Percentiles rank a stretch among this genome's conserved stretches.
phyloP scores from a whole-genome alignment of 2,888 invertebrate species.

The Hoplodrina ambigua region DNA sequence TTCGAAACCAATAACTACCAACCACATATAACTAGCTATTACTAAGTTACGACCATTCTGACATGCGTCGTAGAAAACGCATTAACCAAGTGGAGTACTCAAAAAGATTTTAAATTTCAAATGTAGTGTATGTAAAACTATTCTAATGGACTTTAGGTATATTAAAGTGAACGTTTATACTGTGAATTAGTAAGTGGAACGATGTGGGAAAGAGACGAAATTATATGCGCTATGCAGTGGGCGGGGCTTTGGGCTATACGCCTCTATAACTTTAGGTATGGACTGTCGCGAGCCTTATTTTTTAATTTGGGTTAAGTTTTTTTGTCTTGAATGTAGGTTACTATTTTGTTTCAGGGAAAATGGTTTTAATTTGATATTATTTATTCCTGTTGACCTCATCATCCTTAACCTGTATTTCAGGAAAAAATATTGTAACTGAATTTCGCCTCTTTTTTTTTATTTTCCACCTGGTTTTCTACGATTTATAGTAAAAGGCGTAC shows the following conservation, averaged over 20 bases:
- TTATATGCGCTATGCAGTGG: constrained; percentile 76
- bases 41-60: constrained; percentile 28
- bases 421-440: no score
- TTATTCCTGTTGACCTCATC: background rate
- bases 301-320: constrained; percentile 36
- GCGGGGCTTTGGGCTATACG: constrained; percentile 73
- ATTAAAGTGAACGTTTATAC: constrained; percentile 57
- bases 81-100: constrained; percentile 46
- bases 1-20: constrained; percentile 11
- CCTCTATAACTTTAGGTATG: constrained; percentile 70
- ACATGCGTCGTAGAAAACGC: constrained; percentile 37
- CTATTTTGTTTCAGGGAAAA: background rate
- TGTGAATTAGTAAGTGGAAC: constrained; percentile 66
- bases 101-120: constrained; percentile 59
- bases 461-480: no score
- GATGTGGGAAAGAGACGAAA: constrained; percentile 71
- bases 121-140: constrained; percentile 60
- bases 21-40: constrained; percentile 20
- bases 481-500: no score
- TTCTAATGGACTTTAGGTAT: constrained; percentile 54
- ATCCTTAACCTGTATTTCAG: no score
- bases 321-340: constrained; percentile 16
- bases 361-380: background rate
- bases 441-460: no score
- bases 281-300: constrained; percentile 35